These are phyloP conservation scores for Gisinianus flammeolus DNA, from an alignment of 2,888 invertebrate genomes.

Conservation along the genomic window DNA sequence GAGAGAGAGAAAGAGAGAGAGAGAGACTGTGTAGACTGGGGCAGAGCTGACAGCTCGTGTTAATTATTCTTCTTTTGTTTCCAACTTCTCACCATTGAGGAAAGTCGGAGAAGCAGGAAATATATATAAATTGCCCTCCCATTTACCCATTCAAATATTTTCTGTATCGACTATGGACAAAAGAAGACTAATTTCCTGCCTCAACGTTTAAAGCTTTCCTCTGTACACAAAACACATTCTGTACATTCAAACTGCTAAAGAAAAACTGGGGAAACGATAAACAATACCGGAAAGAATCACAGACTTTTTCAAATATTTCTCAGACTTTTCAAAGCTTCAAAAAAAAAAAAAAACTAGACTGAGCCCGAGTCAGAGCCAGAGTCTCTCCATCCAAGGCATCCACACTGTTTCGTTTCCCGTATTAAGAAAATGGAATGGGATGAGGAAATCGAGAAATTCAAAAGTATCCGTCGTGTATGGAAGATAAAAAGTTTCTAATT, in stretches of 20 bases:
- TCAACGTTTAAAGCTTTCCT: neutral
- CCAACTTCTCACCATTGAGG: slow-evolving; percentile 8
- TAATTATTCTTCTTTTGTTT: slow-evolving; percentile 21
- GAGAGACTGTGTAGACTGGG: neutral
- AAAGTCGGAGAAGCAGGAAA: slow-evolving; percentile 5
- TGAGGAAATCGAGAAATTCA: neutral
- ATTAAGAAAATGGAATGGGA: too few relatives aligned
- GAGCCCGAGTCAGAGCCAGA: too few relatives aligned
- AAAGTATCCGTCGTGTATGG: neutral
- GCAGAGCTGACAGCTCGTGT: slow-evolving; percentile 10
- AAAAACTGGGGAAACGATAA: too few relatives aligned
- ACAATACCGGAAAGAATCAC: too few relatives aligned
- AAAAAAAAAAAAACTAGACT: too few relatives aligned
- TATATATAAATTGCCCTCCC: neutral
- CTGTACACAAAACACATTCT: too few relatives aligned
- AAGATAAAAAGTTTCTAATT: neutral
- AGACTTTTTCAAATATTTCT: too few relatives aligned
- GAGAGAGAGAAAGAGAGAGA: too few relatives aligned
- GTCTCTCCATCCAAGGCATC: too few relatives aligned
- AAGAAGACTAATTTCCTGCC: neutral
- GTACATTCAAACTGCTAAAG: too few relatives aligned
- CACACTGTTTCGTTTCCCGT: too few relatives aligned
- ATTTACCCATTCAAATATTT: neutral
- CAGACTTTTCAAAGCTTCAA: too few relatives aligned
- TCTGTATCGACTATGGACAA: neutral